phyloP scores from a whole-genome alignment of 2,113 vertebrate species.

The Uropsilus gracilis region DNA sequence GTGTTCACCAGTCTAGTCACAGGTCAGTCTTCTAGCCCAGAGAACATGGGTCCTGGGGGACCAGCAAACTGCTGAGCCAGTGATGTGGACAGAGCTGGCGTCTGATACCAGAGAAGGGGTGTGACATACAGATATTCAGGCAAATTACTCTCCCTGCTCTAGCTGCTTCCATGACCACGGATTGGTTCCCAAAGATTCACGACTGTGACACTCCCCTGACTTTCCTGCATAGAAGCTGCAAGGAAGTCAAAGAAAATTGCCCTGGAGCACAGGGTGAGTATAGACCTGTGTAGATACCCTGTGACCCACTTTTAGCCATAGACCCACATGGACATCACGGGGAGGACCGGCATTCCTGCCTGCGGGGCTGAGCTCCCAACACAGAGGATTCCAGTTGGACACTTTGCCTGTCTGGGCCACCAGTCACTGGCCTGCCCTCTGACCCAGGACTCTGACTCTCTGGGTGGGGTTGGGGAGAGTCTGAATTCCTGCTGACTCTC shows the following conservation, averaged over 20 bases:
- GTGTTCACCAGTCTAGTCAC: no score
- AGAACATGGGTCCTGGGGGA: not conserved
- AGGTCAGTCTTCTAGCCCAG: not conserved
- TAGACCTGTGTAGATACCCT: not conserved
- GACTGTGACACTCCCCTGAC: not conserved
- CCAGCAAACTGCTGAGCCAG: not conserved
- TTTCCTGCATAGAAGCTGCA: not conserved
- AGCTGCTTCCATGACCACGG: not conserved
- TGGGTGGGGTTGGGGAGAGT: no score
- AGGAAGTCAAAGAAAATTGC: not conserved
- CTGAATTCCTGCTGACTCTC: not conserved
- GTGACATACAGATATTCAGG: not conserved
- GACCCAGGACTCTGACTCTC: not conserved
- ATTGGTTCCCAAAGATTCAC: rapidly evolving
- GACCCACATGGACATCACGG: not conserved
- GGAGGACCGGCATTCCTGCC: not conserved
- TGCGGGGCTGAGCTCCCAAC: no score
- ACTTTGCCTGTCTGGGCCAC: not conserved
- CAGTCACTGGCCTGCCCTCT: not conserved
- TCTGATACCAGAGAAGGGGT: not conserved
- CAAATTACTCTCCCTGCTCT: not conserved
- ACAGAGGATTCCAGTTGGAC: not conserved
- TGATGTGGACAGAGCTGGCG: not conserved
- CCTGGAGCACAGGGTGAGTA: not conserved
- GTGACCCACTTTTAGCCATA: not conserved